Conservation (phyloP, 2,113 vertebrate genomes). For the Leptobrachium ailaonicum region DNA sequence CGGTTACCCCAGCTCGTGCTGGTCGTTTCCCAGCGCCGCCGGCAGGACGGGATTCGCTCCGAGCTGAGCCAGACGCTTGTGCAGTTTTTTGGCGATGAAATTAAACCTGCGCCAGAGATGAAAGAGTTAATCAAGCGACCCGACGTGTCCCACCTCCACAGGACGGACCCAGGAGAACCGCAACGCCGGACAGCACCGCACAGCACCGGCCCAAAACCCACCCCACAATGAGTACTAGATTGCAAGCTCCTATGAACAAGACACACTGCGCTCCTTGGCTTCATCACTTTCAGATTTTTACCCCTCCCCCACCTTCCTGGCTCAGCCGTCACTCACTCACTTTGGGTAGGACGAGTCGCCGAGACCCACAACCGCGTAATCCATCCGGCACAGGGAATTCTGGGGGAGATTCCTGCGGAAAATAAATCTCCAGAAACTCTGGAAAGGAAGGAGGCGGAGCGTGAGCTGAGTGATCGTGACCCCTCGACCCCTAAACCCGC, state of each 20-base stretch:
- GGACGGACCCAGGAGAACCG: too few relatives aligned
- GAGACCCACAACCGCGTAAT: slow-evolving; percentile 86
- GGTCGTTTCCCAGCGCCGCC: slow-evolving; percentile 84
- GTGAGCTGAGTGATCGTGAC: too few relatives aligned
- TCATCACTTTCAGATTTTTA: not conserved
- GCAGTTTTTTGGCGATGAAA: slow-evolving; percentile 93
- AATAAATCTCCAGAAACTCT: slow-evolving; percentile 94
- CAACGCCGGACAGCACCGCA: too few relatives aligned
- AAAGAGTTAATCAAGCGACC: not conserved
- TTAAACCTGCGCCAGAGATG: slow-evolving; percentile 78
- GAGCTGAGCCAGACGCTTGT: slow-evolving; percentile 85
- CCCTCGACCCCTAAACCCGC: too few relatives aligned
- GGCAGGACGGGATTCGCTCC: slow-evolving; percentile 78
- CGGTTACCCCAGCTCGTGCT: slow-evolving; percentile 91
- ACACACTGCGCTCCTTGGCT: too few relatives aligned
- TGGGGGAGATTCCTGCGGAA: slow-evolving; percentile 83
- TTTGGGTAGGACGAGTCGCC: slow-evolving; percentile 94
- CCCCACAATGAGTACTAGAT: too few relatives aligned
- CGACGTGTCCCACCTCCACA: too few relatives aligned
- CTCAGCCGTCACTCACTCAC: slow-evolving; percentile 64
- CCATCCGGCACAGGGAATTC: slow-evolving; percentile 78
- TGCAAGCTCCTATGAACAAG: too few relatives aligned
- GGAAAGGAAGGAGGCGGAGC: not conserved
- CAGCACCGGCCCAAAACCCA: too few relatives aligned
- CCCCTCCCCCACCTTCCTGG: not conserved